These are phyloP conservation scores for Fragum whitleyi DNA, from an alignment of 2,888 invertebrate genomes.

Conservation along the genomic window DNA sequence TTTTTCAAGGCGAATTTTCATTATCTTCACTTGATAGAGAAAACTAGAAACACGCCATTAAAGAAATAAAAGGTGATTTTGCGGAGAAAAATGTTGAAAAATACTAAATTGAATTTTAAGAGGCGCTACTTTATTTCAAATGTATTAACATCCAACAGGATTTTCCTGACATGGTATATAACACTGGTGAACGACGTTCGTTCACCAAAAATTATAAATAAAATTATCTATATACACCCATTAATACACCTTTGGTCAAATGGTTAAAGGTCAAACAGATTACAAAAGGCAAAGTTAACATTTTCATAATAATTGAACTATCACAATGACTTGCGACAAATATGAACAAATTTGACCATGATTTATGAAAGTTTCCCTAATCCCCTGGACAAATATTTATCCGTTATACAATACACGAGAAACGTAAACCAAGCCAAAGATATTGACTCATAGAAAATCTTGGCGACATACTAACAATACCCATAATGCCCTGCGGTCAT, in stretches of 20 bases:
- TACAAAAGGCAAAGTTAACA: not conserved
- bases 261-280: not conserved
- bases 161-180: too few species aligned
- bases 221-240: too few species aligned
- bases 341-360: not conserved
- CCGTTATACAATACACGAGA: not conserved
- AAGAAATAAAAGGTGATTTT: too few species aligned
- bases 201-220: too few species aligned
- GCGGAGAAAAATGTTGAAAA: too few species aligned
- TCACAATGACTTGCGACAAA: not conserved
- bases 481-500: not conserved
- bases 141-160: too few species aligned
- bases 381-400: not conserved
- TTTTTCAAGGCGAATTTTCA: too few species aligned
- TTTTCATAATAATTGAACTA: conserved; percentile 1
- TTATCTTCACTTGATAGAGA: too few species aligned
- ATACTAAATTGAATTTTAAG: too few species aligned
- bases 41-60: too few species aligned
- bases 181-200: too few species aligned
- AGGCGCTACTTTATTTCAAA: too few species aligned
- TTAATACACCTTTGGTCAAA: not conserved
- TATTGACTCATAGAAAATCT: not conserved
- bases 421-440: not conserved
- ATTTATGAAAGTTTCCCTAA: not conserved
- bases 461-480: conserved; percentile 1